Conservation (phyloP, 2,797 vertebrate species). For the Phaenicophaeus curvirostris region DNA sequence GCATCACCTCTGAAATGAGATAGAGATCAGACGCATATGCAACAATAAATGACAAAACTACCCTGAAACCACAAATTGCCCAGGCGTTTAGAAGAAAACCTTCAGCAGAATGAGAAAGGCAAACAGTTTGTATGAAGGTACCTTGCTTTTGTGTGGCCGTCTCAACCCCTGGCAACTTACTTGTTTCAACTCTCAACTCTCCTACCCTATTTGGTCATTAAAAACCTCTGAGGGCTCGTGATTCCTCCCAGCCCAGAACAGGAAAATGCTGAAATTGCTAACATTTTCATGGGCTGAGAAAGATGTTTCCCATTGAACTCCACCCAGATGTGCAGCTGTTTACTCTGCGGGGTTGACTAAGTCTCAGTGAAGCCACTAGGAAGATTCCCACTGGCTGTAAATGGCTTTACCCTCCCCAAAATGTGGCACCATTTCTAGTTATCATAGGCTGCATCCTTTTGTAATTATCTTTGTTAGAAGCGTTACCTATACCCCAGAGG, state of each 20-base stretch:
- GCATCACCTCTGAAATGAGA: not conserved
- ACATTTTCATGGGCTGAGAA: conserved; percentile 51
- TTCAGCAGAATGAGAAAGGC: not conserved
- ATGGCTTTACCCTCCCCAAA: conserved; percentile 7
- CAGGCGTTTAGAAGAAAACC: not conserved
- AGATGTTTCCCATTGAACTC: conserved; percentile 52
- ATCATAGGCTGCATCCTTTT: conserved; percentile 17
- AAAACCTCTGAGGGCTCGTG: not conserved
- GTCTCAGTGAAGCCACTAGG: not conserved
- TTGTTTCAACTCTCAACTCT: not conserved
- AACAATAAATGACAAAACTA: not conserved
- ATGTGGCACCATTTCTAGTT: conserved; percentile 23
- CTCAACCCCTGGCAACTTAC: not conserved
- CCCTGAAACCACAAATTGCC: not conserved
- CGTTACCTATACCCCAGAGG: not conserved
- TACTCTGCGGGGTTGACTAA: not conserved
- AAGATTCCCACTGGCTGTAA: not conserved
- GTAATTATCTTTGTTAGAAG: conserved; percentile 38
- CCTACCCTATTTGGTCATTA: conserved; percentile 11
- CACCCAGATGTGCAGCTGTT: conserved; percentile 25
- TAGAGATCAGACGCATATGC: conserved; percentile 1
- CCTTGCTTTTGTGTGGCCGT: not conserved
- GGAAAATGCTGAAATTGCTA: conserved; percentile 10
- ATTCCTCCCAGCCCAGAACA: conserved; percentile 18
- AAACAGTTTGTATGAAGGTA: not conserved